phyloP scores from a whole-genome alignment of 1,140 invertebrate genomes.

The Uloborus diversus region DNA sequence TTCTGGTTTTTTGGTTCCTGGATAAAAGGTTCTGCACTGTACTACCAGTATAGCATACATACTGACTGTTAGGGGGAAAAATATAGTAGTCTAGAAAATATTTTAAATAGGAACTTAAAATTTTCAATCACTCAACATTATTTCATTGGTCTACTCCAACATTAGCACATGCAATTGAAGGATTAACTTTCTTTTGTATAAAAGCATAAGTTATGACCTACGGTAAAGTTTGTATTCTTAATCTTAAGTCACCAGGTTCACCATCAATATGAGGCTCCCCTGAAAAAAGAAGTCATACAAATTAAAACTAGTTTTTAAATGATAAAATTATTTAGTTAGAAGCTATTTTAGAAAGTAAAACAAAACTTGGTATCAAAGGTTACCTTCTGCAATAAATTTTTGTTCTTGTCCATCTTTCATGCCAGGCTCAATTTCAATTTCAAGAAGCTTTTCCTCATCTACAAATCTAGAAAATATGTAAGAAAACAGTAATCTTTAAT shows the following conservation, averaged over 20 bases:
- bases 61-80: too few species aligned
- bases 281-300: slow-evolving; percentile 41
- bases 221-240: slow-evolving; percentile 87
- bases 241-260: slow-evolving; percentile 94
- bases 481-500: background rate
- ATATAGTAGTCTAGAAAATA: too few species aligned
- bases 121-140: too few species aligned
- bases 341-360: background rate
- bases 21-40: too few species aligned
- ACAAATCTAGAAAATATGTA: slow-evolving; percentile 73
- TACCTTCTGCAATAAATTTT: slow-evolving; percentile 88
- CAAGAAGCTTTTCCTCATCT: slow-evolving; percentile 90
- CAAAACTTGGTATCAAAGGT: slow-evolving; percentile 70
- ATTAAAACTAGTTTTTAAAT: background rate
- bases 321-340: slow-evolving; percentile 77
- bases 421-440: slow-evolving; percentile 97
- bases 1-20: too few species aligned
- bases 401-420: slow-evolving; percentile 97
- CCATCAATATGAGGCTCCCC: slow-evolving; percentile 98
- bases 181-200: slow-evolving; percentile 70
- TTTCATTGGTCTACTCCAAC: background rate
- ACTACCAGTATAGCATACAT: too few species aligned
- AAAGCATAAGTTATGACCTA: slow-evolving; percentile 62
- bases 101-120: too few species aligned
- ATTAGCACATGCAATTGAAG: background rate